These are phyloP conservation scores for Eubucco bourcierii DNA, from an alignment of 2,113 vertebrate species.

Conservation along the genomic window DNA sequence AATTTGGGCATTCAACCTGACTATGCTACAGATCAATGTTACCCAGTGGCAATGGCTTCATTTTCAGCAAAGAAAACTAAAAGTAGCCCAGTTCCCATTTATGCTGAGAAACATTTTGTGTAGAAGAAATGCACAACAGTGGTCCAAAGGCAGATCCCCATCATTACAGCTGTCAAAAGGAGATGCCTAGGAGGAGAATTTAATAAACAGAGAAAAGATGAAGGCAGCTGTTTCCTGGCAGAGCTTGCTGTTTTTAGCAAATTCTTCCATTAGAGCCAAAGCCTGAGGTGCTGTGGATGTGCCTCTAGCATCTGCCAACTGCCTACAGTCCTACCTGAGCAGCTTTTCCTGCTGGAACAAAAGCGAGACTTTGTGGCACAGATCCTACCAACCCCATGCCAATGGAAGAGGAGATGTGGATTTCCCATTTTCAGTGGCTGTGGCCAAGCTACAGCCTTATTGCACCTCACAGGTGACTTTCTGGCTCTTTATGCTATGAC, in stretches of 20 bases:
- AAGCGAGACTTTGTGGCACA: neutral
- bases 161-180: neutral
- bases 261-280: neutral
- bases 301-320: neutral
- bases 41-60: neutral
- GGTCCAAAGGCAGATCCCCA: neutral
- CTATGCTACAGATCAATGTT: neutral
- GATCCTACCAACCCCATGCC: neutral
- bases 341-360: neutral
- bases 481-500: neutral
- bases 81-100: neutral
- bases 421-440: neutral
- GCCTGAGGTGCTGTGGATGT: neutral
- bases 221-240: neutral
- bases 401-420: accelerated
- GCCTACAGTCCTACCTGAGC: neutral
- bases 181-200: neutral
- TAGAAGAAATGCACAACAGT: neutral
- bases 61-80: neutral
- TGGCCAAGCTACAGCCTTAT: neutral
- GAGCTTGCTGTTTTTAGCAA: neutral
- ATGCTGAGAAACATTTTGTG: neutral
- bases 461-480: neutral
- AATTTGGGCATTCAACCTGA: neutral
- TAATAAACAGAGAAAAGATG: neutral